These are phyloP conservation scores for Strigamia transsilvanica DNA, from an alignment of 2,888 invertebrate genomes.

Conservation along the genomic window DNA sequence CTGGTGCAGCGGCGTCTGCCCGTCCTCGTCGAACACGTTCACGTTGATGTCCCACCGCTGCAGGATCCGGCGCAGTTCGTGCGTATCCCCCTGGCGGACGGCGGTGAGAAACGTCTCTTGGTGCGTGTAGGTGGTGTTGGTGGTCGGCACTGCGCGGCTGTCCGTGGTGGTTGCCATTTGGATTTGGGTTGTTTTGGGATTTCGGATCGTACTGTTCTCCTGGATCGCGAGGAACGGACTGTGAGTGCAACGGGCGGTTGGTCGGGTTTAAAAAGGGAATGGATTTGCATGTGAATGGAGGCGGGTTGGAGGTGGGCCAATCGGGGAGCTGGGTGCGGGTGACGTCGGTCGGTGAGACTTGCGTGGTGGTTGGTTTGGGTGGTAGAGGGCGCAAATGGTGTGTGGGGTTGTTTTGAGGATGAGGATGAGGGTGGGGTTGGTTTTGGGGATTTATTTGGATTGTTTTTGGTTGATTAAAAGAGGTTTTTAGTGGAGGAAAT, in stretches of 20 bases:
- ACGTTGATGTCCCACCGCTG: constrained; percentile 63
- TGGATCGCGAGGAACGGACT: neutral
- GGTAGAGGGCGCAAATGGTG: neutral
- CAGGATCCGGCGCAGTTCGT: constrained; percentile 61
- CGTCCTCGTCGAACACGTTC: constrained; percentile 64
- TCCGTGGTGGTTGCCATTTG: constrained; percentile 11
- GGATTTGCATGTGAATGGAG: neutral
- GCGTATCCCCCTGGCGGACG: constrained; percentile 62
- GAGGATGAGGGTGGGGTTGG: no score
- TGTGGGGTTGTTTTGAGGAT: no score
- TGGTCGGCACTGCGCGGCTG: neutral
- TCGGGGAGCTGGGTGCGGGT: neutral
- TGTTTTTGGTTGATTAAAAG: no score
- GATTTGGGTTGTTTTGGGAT: no score
- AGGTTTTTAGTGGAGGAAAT: no score
- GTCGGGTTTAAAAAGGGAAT: neutral
- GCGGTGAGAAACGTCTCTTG: constrained; percentile 63
- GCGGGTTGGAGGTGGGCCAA: neutral
- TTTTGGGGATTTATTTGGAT: no score
- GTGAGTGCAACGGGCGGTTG: neutral
- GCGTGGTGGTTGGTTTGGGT: neutral
- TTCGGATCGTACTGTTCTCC: no score
- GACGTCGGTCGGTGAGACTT: no score
- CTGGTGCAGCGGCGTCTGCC: constrained; percentile 64
- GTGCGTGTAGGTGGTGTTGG: neutral